Base-by-base conservation (phyloP, 2,113 vertebrate species). In the rat (Rattus norvegicus) region DNA sequence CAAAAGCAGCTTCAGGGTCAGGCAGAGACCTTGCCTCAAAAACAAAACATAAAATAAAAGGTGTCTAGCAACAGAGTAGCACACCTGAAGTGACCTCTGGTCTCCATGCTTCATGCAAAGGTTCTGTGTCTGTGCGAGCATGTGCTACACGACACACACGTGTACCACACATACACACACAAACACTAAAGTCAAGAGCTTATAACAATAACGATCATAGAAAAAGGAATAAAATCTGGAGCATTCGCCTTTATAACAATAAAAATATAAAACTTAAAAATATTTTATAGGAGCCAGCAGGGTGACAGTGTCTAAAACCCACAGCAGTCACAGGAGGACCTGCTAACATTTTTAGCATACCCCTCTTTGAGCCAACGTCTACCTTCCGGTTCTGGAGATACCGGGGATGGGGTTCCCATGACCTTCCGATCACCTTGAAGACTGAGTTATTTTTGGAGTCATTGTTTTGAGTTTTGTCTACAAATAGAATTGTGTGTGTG, bases 401-500 rank as follows among this genome's bases (percentile, higher is more conserved):
- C 85, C 63, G 56, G 83, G 49, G 13, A 73, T 88, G 76, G 8
- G 33, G 19, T 52, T 86, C 92, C 59, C 80, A 39, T 75, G 49
- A 8, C 56, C 75, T 97, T 92, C 56, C 75, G 11, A 6, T 94
- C 85, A 96, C 75, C 90, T 95, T 95, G 94, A 92, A n/a, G 94
- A 88, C n/a, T 63, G 70, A 65, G 16, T 80, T 93, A 90, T 94
- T 94, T 96, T 87, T 69, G 84, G 75, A 92, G 47, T 28, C 52
- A 49, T 79, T 16, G 16, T 90, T 88, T 87, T 73, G 84, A 88
- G 52, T 85, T 92, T 33, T 94, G 30, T 85, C 88, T 90, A 84
- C 65, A 36, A 94, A 91, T 67, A 93, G 84, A 94, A 69, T 10
- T 5, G 0, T n/a, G 52, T 88, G 54, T 95, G 47, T 69, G 61